phyloP scores from a whole-genome alignment of 2,888 invertebrate species.

The Clunio marinus region DNA sequence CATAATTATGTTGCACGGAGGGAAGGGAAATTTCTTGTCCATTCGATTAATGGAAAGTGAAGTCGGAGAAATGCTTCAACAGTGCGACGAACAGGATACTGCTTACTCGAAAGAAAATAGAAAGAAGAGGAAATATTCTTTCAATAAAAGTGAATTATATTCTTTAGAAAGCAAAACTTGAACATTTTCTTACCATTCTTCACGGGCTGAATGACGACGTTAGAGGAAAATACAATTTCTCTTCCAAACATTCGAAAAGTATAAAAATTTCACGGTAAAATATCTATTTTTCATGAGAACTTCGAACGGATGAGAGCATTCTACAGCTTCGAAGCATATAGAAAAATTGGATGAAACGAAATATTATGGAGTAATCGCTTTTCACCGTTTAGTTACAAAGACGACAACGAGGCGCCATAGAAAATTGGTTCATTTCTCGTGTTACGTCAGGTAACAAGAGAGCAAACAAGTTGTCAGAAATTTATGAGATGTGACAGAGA shows the following conservation, averaged over 20 bases:
- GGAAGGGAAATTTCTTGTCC: slow-evolving; percentile 14
- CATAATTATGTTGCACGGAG: slow-evolving; percentile 21
- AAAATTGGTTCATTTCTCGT: slow-evolving; percentile 15
- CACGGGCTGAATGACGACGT: neutral
- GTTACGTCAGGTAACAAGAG: slow-evolving; percentile 21
- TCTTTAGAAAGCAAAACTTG: slow-evolving; percentile 18
- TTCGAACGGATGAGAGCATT: slow-evolving; percentile 1
- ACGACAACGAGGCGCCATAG: slow-evolving; percentile 35
- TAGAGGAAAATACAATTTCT: neutral
- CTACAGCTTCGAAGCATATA: neutral
- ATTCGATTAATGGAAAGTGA: neutral
- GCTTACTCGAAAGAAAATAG: slow-evolving; percentile 28
- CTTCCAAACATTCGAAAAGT: neutral
- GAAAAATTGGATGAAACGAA: neutral
- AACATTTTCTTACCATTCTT: slow-evolving; percentile 1
- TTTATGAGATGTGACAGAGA: neutral
- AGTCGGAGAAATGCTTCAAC: slow-evolving; percentile 4
- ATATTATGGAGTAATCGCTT: slow-evolving; percentile 37
- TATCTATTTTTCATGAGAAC: slow-evolving; percentile 37
- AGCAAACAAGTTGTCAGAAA: neutral
- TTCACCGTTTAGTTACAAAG: slow-evolving; percentile 39
- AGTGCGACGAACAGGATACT: slow-evolving; percentile 23
- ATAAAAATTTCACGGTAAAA: slow-evolving; percentile 30
- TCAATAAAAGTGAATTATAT: slow-evolving; percentile 39
- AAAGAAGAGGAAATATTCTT: slow-evolving; percentile 32